Base-by-base conservation (phyloP, 2,113 vertebrate genomes). In the Coryphaenoides rupestris region DNA sequence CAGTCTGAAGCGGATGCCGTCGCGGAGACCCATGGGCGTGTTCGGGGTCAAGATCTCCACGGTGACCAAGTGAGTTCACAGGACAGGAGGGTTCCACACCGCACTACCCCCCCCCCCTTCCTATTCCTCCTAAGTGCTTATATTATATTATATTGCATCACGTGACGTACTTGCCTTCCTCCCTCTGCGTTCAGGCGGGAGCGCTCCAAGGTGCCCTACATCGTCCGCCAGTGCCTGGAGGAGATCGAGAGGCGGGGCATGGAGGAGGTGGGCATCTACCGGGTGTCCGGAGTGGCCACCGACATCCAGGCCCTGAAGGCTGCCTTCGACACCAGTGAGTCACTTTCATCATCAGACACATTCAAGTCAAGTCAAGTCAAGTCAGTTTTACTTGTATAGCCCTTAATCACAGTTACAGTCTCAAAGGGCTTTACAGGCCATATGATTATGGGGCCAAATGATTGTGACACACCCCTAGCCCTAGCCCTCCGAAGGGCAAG, bases 201-300 rank as follows among this genome's bases (percentile, higher is more conserved):
- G 82, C 89, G 95, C 24, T 99, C 97, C 4, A 98, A 99, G 88
- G 95, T 99, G 69, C 97, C 96, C 55, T 99, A 99, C 89, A 96
- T 99, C 0, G 95, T 99, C 55, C 92, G 96, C 54, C 97, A 99
- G 88, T 99, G 97, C 0, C 92, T 99, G 66, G 96, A 98, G 80
- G 96, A 99, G 90, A 95, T 99, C 0, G 96, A 99, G 77, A 91
- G 96, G 60, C 90, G 97, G 13, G 97, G 96, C 2, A 93, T 99
- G 94, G 97, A 99, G 87, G 97, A 99, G 65, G 94, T 99, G 85
- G 97, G 97, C 79, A 99, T 99, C 89, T 99, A 99, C 84, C 85
- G 97, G 0, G 96, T 99, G 49, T 99, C 97, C 0, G 96, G 97
- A 14, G 97, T 99, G 19, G 96, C 96, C 26, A 99, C 96, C 0